Evolutionary conservation across 23 tunicate species (phyloP).

Genomic region (Trididemnum miniatum): DNA sequence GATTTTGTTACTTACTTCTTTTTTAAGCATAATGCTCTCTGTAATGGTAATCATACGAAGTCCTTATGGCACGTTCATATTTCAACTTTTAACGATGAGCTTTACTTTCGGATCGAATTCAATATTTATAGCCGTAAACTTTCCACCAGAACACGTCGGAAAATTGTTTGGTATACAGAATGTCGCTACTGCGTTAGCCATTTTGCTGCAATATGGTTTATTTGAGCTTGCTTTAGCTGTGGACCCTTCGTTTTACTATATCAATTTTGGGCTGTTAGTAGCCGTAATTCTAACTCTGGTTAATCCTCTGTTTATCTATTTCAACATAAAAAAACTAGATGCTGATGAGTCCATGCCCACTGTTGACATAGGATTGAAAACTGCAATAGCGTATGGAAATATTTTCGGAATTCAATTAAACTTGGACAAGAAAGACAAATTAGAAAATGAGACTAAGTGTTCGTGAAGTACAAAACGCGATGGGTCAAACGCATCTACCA

Average conservation of each 20-base stretch:
- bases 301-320: constrained; percentile 22
- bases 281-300: not conserved
- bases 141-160: constrained; percentile 28
- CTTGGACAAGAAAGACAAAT: too few species aligned
- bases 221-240: constrained; percentile 6
- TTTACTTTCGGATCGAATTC: constrained; percentile 14
- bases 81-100: constrained; percentile 1
- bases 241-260: constrained; percentile 18
- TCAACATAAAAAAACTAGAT: not conserved
- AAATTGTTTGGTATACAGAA: constrained; percentile 28
- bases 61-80: not conserved
- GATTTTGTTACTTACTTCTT: constrained; percentile 5
- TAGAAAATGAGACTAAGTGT: too few species aligned
- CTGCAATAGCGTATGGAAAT: too few species aligned
- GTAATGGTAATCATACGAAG: not conserved
- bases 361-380: too few species aligned
- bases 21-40: constrained; percentile 8
- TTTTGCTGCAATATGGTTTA: constrained; percentile 23
- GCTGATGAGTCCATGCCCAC: too few species aligned
- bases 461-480: too few species aligned
- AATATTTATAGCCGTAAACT: not conserved
- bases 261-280: constrained; percentile 4
- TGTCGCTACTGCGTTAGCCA: not conserved
- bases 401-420: too few species aligned
- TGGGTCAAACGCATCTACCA: too few species aligned